phyloP scores from a whole-genome alignment of 1,140 invertebrate genomes.

The Nephila pilipes region DNA sequence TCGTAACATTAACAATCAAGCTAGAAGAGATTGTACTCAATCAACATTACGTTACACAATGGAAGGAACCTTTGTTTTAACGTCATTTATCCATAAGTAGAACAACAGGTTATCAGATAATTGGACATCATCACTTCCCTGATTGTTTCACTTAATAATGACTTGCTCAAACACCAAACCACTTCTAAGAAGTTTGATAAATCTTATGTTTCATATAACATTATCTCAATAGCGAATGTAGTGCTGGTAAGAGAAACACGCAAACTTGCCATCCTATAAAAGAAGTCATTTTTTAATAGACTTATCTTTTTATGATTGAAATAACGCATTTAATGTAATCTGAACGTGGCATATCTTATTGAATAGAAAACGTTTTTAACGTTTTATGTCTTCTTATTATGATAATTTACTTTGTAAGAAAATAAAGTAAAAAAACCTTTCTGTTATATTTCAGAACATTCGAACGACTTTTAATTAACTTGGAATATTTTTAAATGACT shows the following conservation, averaged over 20 bases:
- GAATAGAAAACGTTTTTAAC: neutral
- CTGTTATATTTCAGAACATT: too few relatives aligned
- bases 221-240: neutral
- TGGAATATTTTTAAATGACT: too few relatives aligned
- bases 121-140: slow-evolving; percentile 20
- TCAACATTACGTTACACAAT: slow-evolving; percentile 5
- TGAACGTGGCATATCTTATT: neutral
- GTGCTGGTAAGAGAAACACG: neutral
- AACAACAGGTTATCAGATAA: slow-evolving; percentile 39
- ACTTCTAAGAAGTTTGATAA: neutral
- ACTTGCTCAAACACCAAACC: neutral
- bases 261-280: neutral
- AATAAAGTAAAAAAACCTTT: too few relatives aligned
- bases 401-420: too few relatives aligned
- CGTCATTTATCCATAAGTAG: slow-evolving; percentile 10
- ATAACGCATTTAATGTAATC: neutral
- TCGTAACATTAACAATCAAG: slow-evolving; percentile 14
- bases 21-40: neutral
- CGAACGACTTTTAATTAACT: too few relatives aligned
- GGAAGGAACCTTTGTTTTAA: slow-evolving; percentile 23
- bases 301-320: neutral
- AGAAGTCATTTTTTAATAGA: neutral
- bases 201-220: slow-evolving; percentile 1
- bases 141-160: slow-evolving; percentile 43
- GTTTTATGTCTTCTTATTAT: neutral